These are phyloP conservation scores for Philereme vetulata DNA, from an alignment of 2,888 invertebrate species.

Conservation along the genomic window DNA sequence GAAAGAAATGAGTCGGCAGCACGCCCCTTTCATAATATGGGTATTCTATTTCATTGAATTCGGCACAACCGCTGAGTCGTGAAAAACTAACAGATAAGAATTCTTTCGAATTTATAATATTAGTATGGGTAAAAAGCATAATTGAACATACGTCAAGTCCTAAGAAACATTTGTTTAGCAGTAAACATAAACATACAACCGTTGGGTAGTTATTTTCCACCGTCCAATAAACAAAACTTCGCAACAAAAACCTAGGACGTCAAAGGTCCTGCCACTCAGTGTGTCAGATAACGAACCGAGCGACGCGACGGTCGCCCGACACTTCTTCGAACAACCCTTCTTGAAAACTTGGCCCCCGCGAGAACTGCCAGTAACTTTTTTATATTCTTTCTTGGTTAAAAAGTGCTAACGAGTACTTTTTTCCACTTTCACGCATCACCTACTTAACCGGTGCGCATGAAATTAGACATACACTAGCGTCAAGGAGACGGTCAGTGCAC, in stretches of 20 bases:
- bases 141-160: neutral
- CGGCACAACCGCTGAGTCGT: no score
- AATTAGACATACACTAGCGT: conserved; percentile 4
- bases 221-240: conserved; percentile 11
- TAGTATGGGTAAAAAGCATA: no score
- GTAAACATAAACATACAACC: conserved; percentile 12
- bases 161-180: conserved; percentile 12
- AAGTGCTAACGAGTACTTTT: conserved; percentile 1
- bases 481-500: conserved; percentile 3
- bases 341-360: conserved; percentile 1
- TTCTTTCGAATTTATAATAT: no score
- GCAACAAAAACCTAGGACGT: conserved; percentile 11
- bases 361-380: conserved; percentile 5
- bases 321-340: conserved; percentile 8
- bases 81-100: no score
- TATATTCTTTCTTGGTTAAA: neutral
- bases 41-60: no score
- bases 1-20: no score
- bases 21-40: no score
- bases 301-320: neutral
- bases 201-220: conserved; percentile 15
- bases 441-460: conserved; percentile 9
- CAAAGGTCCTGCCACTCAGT: conserved; percentile 28
- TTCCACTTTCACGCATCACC: conserved; percentile 10
- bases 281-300: conserved; percentile 3